Evolutionary conservation across 2,113 vertebrate genomes (phyloP).

Genomic region (Pachyramphus minor): DNA sequence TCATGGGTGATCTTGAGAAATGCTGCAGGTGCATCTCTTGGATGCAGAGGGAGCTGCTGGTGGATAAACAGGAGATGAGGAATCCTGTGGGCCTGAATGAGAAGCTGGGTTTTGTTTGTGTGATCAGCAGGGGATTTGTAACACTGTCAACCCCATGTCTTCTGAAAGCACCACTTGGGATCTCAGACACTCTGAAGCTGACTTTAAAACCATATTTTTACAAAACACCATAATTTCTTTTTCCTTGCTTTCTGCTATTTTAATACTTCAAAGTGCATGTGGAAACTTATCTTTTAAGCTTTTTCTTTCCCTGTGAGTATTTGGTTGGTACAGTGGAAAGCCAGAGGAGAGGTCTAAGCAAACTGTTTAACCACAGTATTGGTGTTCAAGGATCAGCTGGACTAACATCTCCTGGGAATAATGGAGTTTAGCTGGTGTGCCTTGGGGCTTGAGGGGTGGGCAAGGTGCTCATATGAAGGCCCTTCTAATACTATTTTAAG

Average conservation of each 20-base stretch:
- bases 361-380: not conserved
- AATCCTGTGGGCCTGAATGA: not conserved
- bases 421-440: not conserved
- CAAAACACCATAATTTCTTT: not conserved
- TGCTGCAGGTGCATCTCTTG: not conserved
- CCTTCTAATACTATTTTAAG: not conserved
- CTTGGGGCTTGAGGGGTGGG: not conserved
- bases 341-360: not conserved
- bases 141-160: fast-evolving
- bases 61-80: not conserved
- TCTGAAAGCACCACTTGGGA: not conserved
- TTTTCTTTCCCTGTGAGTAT: not conserved
- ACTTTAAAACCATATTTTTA: not conserved
- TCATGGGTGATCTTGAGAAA: not conserved
- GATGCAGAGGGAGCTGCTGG: not conserved
- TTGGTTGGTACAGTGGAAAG: not conserved
- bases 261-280: not conserved
- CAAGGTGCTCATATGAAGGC: not conserved
- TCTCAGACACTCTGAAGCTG: not conserved
- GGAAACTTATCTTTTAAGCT: not conserved
- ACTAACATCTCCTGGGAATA: not conserved
- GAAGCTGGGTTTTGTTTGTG: not conserved
- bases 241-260: not conserved
- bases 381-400: not conserved
- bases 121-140: not conserved